A percentile compares a stretch with the other conserved stretches of the same genome.
Conservation (phyloP, 2,888 invertebrate species). For the Athrips mouffetella region DNA sequence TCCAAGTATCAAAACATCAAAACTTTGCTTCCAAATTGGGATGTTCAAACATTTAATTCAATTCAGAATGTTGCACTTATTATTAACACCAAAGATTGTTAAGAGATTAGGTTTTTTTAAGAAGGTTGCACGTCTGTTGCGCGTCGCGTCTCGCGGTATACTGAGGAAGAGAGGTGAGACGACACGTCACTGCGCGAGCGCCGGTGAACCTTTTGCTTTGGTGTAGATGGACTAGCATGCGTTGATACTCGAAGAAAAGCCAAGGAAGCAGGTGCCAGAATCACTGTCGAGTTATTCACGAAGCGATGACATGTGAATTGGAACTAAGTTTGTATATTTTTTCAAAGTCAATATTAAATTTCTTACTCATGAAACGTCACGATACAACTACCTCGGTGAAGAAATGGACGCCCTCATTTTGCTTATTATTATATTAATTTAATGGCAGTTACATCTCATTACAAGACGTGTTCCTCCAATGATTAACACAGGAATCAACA, state of each 20-base stretch:
- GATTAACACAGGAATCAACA: no score
- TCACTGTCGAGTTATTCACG: no score
- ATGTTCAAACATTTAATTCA: constrained; percentile 16
- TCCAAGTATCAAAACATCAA: constrained; percentile 35
- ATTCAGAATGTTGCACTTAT: constrained; percentile 31
- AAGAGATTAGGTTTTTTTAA: constrained; percentile 30
- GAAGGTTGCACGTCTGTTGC: constrained; percentile 34
- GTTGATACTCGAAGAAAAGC: constrained; percentile 45
- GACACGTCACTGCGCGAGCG: constrained; percentile 72
- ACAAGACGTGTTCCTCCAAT: no score
- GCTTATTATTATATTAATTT: no score
- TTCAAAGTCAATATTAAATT: no score
- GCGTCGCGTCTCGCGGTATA: constrained; percentile 58
- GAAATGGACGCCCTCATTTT: no score
- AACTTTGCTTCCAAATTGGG: constrained; percentile 22
- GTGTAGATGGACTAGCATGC: constrained; percentile 33
- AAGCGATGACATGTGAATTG: no score
- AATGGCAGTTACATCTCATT: no score
- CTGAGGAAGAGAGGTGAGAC: constrained; percentile 64
- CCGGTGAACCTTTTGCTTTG: constrained; percentile 67
- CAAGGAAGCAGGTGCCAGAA: not conserved
- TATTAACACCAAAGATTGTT: constrained; percentile 53
- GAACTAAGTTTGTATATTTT: no score
- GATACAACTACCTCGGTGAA: no score
- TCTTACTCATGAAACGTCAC: no score